Percentiles rank a stretch among this genome's conserved stretches.
phyloP scores from a whole-genome alignment of 1,140 invertebrate genomes.

The Meloidogyne hapla region DNA sequence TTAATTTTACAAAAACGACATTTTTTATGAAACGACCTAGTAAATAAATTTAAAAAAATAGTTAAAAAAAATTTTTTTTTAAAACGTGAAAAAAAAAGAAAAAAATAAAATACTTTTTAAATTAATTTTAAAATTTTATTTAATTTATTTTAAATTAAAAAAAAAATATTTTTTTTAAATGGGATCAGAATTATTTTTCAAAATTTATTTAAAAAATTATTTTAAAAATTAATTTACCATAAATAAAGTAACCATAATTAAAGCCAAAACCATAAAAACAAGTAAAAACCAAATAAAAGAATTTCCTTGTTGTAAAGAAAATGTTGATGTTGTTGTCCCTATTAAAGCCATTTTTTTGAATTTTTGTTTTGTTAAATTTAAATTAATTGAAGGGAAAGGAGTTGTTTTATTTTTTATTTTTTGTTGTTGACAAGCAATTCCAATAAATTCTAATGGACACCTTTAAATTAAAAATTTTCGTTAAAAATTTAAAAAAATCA shows the following conservation, averaged over 20 bases:
- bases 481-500: neutral
- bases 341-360: no score
- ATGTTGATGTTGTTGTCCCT: neutral
- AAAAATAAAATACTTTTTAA: conserved; percentile 40
- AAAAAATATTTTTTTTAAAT: no score
- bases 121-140: no score
- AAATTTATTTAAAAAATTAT: no score
- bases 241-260: conserved; percentile 1
- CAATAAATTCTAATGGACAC: neutral
- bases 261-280: conserved; percentile 20
- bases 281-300: conserved; percentile 19
- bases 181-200: no score
- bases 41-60: neutral
- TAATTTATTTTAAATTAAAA: no score
- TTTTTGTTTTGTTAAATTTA: neutral
- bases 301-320: conserved; percentile 18
- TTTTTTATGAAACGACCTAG: no score
- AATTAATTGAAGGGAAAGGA: neutral
- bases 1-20: no score
- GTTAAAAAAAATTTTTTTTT: conserved; percentile 5
- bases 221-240: conserved; percentile 16
- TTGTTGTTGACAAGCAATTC: neutral
- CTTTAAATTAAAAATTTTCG: neutral
- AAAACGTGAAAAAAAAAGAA: conserved; percentile 58
- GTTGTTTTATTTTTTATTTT: neutral